A percentile compares a stretch with the other conserved stretches of the same genome.
These are phyloP conservation scores for Zaprionus lineosus DNA, from an alignment of 2,888 invertebrate species.

Conservation along the genomic window DNA sequence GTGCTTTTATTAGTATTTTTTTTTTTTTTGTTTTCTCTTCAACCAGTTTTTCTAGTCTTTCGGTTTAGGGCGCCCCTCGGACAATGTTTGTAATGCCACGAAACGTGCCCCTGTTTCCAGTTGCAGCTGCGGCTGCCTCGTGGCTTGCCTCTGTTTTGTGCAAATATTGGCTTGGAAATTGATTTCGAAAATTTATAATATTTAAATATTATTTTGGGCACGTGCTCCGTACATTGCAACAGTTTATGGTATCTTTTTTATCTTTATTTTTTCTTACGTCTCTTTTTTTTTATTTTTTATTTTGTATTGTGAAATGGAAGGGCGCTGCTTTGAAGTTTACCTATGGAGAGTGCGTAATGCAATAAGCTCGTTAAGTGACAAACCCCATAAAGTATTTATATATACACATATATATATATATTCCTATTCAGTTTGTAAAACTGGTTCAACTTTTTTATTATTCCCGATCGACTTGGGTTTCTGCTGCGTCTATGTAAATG, in stretches of 20 bases:
- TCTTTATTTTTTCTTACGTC: constrained; percentile 3
- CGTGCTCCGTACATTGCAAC: constrained; percentile 29
- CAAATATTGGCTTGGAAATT: constrained; percentile 40
- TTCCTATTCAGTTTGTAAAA: no score
- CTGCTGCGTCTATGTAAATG: no score
- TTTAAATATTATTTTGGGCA: constrained; percentile 28
- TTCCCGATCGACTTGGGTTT: no score
- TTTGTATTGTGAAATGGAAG: not conserved
- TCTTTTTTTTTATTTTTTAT: constrained; percentile 7
- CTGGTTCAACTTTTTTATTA: no score
- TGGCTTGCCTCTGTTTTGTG: constrained; percentile 6
- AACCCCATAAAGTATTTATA: no score
- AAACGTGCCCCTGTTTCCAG: constrained; percentile 55
- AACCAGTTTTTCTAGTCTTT: constrained; percentile 74
- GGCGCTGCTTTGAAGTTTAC: no score
- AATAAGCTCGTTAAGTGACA: no score
- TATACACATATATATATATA: no score
- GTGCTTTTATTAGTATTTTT: constrained; percentile 12
- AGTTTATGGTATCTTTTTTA: constrained; percentile 10
- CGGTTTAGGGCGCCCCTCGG: constrained; percentile 43
- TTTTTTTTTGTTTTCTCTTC: constrained; percentile 25
- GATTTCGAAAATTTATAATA: no score
- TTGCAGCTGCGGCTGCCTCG: constrained; percentile 14
- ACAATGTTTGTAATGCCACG: constrained; percentile 24
- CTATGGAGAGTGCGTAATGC: no score